Percentiles rank a stretch among this genome's conserved stretches.
phyloP scores from a whole-genome alignment of 2,113 vertebrate species.

The Uria lomvia region DNA sequence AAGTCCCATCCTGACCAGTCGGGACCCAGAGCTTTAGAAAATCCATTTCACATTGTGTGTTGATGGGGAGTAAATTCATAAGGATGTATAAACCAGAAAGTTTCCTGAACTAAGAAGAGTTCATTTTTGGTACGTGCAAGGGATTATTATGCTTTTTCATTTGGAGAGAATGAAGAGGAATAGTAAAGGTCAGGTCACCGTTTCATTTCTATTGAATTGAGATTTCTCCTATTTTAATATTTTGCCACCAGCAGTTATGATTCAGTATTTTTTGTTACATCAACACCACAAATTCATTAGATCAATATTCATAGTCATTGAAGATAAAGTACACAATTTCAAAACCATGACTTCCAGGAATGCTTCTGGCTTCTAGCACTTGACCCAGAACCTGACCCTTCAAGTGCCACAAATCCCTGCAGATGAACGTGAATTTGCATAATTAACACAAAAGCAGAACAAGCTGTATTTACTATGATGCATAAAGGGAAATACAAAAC shows the following conservation, averaged over 20 bases:
- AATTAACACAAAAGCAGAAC: neutral
- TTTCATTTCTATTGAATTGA: neutral
- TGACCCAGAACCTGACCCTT: neutral
- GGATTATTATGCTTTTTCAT: neutral
- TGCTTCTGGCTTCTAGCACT: neutral
- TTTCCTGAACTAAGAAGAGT: neutral
- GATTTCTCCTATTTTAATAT: neutral
- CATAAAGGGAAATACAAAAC: neutral
- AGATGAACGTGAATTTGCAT: rapidly evolving
- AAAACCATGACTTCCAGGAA: neutral
- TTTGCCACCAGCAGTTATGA: neutral
- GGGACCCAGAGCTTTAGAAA: neutral
- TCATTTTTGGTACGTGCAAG: neutral
- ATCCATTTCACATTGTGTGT: neutral
- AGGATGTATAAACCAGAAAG: neutral
- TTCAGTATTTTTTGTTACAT: neutral
- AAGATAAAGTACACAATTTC: neutral
- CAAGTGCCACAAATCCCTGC: neutral
- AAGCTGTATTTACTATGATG: neutral
- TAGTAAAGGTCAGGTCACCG: neutral
- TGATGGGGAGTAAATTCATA: neutral
- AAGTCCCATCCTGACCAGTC: neutral
- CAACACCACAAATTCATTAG: rapidly evolving
- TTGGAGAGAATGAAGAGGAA: neutral
- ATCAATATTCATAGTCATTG: neutral